Evolutionary conservation across 2,888 invertebrate genomes (phyloP).

Genomic region (Myopa testacea): DNA sequence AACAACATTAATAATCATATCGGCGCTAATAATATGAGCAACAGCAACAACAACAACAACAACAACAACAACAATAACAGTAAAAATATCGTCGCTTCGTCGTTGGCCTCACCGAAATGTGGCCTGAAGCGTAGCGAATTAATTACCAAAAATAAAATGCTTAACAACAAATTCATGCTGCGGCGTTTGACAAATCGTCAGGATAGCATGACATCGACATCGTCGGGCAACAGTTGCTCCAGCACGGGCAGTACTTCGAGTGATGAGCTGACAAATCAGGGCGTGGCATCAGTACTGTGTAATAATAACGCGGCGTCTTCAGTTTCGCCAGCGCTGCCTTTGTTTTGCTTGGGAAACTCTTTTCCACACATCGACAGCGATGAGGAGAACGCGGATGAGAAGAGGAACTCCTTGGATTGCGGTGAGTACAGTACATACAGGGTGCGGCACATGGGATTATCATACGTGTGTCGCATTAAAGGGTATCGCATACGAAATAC

Average conservation of each 20-base stretch:
- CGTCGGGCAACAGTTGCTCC: slow-evolving; percentile 63
- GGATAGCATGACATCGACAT: slow-evolving; percentile 65
- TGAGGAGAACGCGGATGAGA: slow-evolving; percentile 72
- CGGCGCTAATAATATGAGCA: slow-evolving; percentile 34
- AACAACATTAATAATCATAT: slow-evolving; percentile 31
- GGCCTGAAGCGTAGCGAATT: slow-evolving; percentile 68
- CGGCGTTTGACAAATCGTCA: slow-evolving; percentile 66
- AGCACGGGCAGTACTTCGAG: slow-evolving; percentile 62
- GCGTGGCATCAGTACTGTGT: slow-evolving; percentile 24
- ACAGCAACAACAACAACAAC: slow-evolving; percentile 48
- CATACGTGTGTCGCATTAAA: no score
- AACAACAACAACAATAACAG: slow-evolving; percentile 44
- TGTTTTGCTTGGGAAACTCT: slow-evolving; percentile 76
- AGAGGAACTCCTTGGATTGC: slow-evolving; percentile 55
- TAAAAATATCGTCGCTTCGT: slow-evolving; percentile 17
- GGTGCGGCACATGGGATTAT: no score
- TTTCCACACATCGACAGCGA: slow-evolving; percentile 82
- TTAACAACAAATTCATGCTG: slow-evolving; percentile 67
- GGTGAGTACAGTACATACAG: slow-evolving; percentile 42
- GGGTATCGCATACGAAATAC: no score
- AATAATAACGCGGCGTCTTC: slow-evolving; percentile 25
- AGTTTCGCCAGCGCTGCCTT: slow-evolving; percentile 67
- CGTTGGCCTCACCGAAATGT: slow-evolving; percentile 66
- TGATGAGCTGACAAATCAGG: slow-evolving; percentile 54
- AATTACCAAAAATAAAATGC: slow-evolving; percentile 69